Conservation (phyloP, 2,797 vertebrate species). For the Sphenodon punctatus region DNA sequence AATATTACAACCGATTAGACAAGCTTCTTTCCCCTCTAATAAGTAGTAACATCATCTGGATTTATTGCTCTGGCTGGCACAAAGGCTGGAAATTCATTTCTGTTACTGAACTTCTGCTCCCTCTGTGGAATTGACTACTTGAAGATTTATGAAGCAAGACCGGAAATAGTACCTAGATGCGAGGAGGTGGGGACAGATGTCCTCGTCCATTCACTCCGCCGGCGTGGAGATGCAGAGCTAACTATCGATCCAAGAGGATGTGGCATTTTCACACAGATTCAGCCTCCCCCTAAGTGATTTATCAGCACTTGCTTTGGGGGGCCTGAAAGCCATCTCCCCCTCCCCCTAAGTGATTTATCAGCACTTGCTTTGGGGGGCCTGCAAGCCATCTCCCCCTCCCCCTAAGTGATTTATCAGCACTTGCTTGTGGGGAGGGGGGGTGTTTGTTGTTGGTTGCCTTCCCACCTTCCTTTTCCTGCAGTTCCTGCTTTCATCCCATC, state of each 20-base stretch:
- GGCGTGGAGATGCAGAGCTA: too few relatives aligned
- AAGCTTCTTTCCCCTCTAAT: not conserved
- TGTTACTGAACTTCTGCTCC: accelerated
- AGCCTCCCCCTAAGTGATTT: too few relatives aligned
- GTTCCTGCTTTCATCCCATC: not conserved
- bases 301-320: too few relatives aligned
- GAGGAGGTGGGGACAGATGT: not conserved
- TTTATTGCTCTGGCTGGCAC: not conserved
- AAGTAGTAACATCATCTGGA: not conserved
- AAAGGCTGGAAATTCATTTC: not conserved
- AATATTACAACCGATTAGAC: not conserved
- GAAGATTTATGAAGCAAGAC: not conserved
- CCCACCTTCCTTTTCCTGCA: not conserved
- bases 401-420: too few relatives aligned
- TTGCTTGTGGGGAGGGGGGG: too few relatives aligned
- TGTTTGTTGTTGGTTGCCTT: not conserved
- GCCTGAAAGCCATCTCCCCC: too few relatives aligned
- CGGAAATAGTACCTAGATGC: not conserved
- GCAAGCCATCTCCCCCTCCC: not conserved
- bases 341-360: too few relatives aligned
- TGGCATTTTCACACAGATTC: too few relatives aligned
- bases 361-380: too few relatives aligned
- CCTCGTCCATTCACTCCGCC: too few relatives aligned
- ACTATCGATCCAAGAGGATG: too few relatives aligned
- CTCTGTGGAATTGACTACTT: not conserved